These are phyloP conservation scores for Panagrolaimus sp. DNA, from an alignment of 1,140 invertebrate genomes.

Conservation along the genomic window DNA sequence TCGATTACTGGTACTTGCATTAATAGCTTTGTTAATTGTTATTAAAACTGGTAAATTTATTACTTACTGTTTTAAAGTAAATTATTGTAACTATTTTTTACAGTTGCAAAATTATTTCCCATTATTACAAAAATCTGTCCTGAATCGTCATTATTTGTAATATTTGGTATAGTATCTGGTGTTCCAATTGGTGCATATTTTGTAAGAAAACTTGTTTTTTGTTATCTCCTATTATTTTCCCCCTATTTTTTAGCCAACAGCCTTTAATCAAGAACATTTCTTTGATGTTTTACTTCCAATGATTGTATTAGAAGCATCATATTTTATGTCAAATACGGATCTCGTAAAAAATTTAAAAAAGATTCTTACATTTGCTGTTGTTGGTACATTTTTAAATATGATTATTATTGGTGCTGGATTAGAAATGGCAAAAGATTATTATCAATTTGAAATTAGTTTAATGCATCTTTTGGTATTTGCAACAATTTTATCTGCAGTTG, in stretches of 20 bases:
- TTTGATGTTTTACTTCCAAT: conserved; percentile 4
- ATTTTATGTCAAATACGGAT: conserved; percentile 12
- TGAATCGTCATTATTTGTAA: conserved; percentile 9
- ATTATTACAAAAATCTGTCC: background rate
- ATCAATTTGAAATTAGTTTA: background rate
- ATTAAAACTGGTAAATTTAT: conserved; percentile 10
- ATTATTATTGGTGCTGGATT: conserved; percentile 8
- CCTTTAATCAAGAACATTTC: conserved; percentile 16
- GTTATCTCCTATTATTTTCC: no score
- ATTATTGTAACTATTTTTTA: background rate
- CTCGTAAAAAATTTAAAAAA: background rate
- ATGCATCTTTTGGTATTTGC: conserved; percentile 74
- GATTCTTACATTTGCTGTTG: conserved; percentile 11
- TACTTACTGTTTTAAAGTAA: background rate
- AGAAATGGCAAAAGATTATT: background rate
- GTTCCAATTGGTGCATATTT: conserved; percentile 9
- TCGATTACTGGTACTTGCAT: background rate
- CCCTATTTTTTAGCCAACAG: background rate
- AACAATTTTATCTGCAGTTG: conserved; percentile 92
- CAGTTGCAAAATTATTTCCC: conserved; percentile 8
- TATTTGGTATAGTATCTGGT: conserved; percentile 5
- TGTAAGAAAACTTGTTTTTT: background rate
- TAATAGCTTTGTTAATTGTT: conserved; percentile 4
- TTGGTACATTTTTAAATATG: conserved; percentile 7
- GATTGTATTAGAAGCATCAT: conserved; percentile 17